These are phyloP conservation scores for Ispidina picta DNA, from an alignment of 2,797 vertebrate species.

Conservation along the genomic window DNA sequence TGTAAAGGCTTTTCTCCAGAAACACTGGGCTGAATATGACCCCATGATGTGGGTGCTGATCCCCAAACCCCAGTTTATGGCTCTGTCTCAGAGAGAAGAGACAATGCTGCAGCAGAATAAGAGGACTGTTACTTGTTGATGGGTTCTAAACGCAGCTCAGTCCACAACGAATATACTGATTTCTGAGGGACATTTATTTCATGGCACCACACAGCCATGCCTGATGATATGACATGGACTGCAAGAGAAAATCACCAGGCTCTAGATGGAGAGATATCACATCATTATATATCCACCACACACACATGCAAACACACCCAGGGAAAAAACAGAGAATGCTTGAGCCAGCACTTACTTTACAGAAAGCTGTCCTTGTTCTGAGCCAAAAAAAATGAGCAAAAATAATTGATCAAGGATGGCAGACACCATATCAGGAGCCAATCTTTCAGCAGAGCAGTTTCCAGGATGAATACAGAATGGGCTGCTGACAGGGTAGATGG, in stretches of 20 bases:
- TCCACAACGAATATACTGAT: accelerated
- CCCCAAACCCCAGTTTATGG: neutral
- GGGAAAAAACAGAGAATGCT: conserved; percentile 1
- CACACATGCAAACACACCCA: neutral
- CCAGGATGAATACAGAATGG: neutral
- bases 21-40: neutral
- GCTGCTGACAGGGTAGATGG: neutral
- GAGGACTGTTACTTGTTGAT: neutral
- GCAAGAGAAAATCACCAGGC: neutral
- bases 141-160: neutral
- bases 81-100: neutral
- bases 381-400: neutral
- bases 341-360: conserved; percentile 11
- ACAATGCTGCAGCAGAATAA: neutral
- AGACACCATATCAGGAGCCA: neutral
- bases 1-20: neutral
- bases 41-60: accelerated
- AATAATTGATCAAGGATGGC: neutral
- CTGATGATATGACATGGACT: neutral
- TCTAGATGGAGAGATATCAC: neutral
- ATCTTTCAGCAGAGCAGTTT: neutral
- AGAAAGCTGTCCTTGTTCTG: neutral
- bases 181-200: neutral
- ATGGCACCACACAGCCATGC: neutral
- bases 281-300: neutral